A percentile compares a stretch with the other conserved stretches of the same genome.
phyloP scores from a whole-genome alignment of 2,797 vertebrate genomes.

The Sebastolobus altivelis region DNA sequence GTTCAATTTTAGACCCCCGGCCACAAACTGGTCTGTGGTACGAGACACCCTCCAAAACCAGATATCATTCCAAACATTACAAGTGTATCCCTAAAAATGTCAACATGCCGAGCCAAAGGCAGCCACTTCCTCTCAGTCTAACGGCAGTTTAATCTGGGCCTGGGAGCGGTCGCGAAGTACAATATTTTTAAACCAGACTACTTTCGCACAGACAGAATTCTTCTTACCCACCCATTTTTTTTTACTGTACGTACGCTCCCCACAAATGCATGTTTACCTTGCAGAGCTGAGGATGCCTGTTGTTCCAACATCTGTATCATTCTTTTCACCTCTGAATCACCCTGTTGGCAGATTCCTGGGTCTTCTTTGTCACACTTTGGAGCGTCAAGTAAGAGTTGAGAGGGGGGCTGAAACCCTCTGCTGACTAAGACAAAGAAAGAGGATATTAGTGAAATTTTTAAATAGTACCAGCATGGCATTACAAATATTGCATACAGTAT shows the following conservation, averaged over 20 bases:
- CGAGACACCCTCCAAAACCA: conserved; percentile 74
- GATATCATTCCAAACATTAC: conserved; percentile 82
- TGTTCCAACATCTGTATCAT: conserved; percentile 90
- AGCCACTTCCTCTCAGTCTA: conserved; percentile 75
- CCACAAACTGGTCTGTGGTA: conserved; percentile 79
- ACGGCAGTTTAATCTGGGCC: conserved; percentile 54
- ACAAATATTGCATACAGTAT: background rate
- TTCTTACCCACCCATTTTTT: background rate
- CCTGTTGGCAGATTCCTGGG: conserved; percentile 34
- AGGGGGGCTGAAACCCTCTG: conserved; percentile 43
- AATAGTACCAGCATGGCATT: background rate
- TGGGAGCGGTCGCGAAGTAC: conserved; percentile 49
- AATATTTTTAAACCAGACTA: conserved; percentile 43
- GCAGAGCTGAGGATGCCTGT: conserved; percentile 87
- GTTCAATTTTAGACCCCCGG: conserved; percentile 71
- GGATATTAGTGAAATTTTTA: background rate
- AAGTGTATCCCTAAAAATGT: conserved; percentile 76
- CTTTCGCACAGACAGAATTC: conserved; percentile 14
- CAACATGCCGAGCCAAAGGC: conserved; percentile 71
- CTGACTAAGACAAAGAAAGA: conserved; percentile 52
- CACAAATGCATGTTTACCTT: conserved; percentile 78
- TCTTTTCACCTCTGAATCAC: conserved; percentile 71
- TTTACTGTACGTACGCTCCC: too few species aligned
- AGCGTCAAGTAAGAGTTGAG: conserved; percentile 56
- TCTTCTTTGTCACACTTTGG: conserved; percentile 67